Conservation (phyloP, 2,888 invertebrate species). For the Mythimna loreyi region DNA sequence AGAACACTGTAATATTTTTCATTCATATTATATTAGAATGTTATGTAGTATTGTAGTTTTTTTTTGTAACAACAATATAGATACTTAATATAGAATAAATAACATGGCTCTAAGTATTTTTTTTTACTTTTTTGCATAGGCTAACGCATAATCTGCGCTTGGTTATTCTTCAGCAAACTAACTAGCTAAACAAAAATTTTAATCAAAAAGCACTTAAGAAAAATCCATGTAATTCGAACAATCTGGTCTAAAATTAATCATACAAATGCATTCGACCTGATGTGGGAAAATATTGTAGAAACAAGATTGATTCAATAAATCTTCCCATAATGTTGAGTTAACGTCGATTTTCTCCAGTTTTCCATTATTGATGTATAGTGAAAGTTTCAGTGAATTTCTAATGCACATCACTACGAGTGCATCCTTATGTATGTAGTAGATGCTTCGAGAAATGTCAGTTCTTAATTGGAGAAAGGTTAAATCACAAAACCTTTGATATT, state of each 20-base stretch:
- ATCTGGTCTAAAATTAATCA: neutral
- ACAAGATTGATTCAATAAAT: constrained; percentile 14
- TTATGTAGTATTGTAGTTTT: neutral
- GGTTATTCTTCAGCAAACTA: too few species aligned
- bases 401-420: neutral
- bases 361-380: constrained; percentile 14
- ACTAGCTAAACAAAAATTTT: too few species aligned
- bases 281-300: constrained; percentile 12
- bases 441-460: neutral
- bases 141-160: too few species aligned
- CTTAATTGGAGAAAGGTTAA: neutral
- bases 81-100: too few species aligned
- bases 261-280: neutral
- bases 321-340: neutral
- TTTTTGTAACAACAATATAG: too few species aligned
- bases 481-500: neutral
- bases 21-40: too few species aligned
- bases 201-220: neutral
- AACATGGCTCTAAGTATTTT: too few species aligned
- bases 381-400: constrained; percentile 35
- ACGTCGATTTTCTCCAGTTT: constrained; percentile 24
- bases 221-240: too few species aligned
- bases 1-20: neutral
- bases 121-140: too few species aligned
- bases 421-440: neutral